Evolutionary conservation across 2,888 invertebrate species (phyloP), one percentile per base, ranked within the genome.

Genomic region (Luperina nickerlii): DNA sequence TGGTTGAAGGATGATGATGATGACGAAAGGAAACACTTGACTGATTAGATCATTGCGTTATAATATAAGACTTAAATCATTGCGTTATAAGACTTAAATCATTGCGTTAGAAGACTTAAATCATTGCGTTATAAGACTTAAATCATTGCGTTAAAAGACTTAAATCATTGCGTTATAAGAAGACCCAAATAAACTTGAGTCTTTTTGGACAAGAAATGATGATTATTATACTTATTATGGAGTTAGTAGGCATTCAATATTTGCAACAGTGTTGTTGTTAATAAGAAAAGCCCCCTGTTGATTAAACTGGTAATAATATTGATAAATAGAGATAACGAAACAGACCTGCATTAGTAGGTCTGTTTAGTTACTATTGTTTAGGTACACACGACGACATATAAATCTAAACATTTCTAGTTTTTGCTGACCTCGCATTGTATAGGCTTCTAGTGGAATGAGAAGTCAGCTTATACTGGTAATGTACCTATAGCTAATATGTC

Each of bases 251-350:
- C 13, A 38, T 15, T 24, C 18, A 48, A 68, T 48, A 24, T 24
- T 48, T 54, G 51, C 18, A 70, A 38, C 57, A 65, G 20, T 27
- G 27, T 24, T 57, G 24, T 42, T 18, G 11, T 79, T 51, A 57
- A 27, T 24, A 57, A 66, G 81, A 60, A 65, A 79, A 71, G 79
- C 81, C 81, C 81, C 66, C 6, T 11, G 15, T 48, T 32, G 38
- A 79, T 81, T 74, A 67, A 51, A 38, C 13, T 15, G 67, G 48
- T 81, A n/a, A 54, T 51, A 68, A n/a, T 54, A n/a, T 11, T 69
- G 63, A 79, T 78, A 60, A 54, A 68, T 51, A 68, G 8, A 69
- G 69, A 54, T 79, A 66, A 6, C 20, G n/a, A 65, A 18, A 51
- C 8, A 72, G 27, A 57, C 15, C 24, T 51, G 42, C 51, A 38